phyloP scores from a whole-genome alignment of 2,888 invertebrate genomes.

The Andrena fulva region DNA sequence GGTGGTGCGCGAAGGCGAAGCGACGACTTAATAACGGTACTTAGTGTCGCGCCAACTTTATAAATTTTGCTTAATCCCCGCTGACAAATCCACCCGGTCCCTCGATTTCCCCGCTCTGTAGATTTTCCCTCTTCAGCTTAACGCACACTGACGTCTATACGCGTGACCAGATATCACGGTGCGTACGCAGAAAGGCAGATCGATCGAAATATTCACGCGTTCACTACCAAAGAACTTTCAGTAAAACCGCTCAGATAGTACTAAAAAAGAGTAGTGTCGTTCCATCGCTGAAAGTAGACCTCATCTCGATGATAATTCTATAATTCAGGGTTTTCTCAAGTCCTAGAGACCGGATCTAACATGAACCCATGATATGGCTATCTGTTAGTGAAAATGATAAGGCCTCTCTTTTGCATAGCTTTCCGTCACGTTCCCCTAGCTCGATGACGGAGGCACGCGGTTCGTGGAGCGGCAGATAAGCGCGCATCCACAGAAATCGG shows the following conservation, averaged over 20 bases:
- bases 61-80: conserved; percentile 69
- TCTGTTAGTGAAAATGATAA: too few species aligned
- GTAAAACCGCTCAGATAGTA: too few species aligned
- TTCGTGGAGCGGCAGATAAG: not conserved
- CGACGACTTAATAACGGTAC: conserved; percentile 68
- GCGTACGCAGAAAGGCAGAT: not conserved
- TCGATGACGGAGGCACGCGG: not conserved
- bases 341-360: too few species aligned
- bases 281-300: too few species aligned
- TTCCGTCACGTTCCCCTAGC: too few species aligned
- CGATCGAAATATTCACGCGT: not conserved
- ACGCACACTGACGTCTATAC: not conserved
- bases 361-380: too few species aligned
- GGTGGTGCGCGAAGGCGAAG: conserved; percentile 31
- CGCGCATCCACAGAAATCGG: conserved; percentile 13
- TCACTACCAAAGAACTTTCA: not conserved
- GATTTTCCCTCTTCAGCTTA: conserved; percentile 25
- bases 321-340: too few species aligned
- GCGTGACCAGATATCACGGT: not conserved
- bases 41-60: conserved; percentile 66
- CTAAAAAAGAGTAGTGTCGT: too few species aligned
- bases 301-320: too few species aligned
- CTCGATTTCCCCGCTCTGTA: not conserved
- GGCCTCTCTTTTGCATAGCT: too few species aligned
- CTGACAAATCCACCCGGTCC: conserved; percentile 55